A percentile compares a stretch with the other conserved stretches of the same genome.
Evolutionary conservation across 1,140 invertebrate genomes (phyloP).

Genomic region (Nomia melanderi): DNA sequence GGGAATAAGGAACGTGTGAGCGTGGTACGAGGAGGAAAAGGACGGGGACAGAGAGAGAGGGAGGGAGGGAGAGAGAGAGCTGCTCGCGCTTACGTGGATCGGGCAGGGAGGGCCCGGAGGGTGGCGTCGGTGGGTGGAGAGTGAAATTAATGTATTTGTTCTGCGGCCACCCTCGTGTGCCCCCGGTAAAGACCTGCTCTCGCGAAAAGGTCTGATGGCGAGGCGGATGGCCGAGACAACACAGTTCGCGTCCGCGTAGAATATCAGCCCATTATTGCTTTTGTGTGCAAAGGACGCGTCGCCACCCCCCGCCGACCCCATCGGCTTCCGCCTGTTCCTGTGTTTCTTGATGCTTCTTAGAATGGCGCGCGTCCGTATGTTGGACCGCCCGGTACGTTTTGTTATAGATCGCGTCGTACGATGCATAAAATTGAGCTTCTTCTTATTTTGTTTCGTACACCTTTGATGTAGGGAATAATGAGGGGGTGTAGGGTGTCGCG

Average conservation of each 20-base stretch:
- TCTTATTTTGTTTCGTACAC: not conserved
- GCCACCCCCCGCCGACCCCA: not conserved
- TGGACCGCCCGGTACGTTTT: slow-evolving; percentile 35
- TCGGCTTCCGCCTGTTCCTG: not conserved
- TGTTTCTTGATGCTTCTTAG: slow-evolving; percentile 48
- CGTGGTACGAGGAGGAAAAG: not conserved
- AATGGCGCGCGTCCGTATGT: slow-evolving; percentile 39
- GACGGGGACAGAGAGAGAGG: slow-evolving; percentile 39
- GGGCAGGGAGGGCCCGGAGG: slow-evolving; percentile 26
- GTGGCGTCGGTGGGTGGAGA: slow-evolving; percentile 37
- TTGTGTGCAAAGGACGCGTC: slow-evolving; percentile 62
- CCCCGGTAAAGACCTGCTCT: slow-evolving; percentile 62
- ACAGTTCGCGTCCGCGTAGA: slow-evolving; percentile 55
- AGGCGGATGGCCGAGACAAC: slow-evolving; percentile 57
- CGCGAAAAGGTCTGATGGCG: slow-evolving; percentile 62
- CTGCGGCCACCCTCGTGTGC: slow-evolving; percentile 76
- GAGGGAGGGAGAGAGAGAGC: slow-evolving; percentile 45
- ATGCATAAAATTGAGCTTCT: slow-evolving; percentile 19
- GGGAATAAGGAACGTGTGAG: slow-evolving; percentile 40
- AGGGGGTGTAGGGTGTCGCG: not conserved
- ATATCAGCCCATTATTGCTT: slow-evolving; percentile 68
- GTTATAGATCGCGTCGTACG: slow-evolving; percentile 18
- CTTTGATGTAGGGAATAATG: not conserved
- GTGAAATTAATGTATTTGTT: slow-evolving; percentile 78
- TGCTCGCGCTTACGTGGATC: slow-evolving; percentile 50